phyloP scores from a whole-genome alignment of 2,888 invertebrate genomes.

The Dascillus cervinus region DNA sequence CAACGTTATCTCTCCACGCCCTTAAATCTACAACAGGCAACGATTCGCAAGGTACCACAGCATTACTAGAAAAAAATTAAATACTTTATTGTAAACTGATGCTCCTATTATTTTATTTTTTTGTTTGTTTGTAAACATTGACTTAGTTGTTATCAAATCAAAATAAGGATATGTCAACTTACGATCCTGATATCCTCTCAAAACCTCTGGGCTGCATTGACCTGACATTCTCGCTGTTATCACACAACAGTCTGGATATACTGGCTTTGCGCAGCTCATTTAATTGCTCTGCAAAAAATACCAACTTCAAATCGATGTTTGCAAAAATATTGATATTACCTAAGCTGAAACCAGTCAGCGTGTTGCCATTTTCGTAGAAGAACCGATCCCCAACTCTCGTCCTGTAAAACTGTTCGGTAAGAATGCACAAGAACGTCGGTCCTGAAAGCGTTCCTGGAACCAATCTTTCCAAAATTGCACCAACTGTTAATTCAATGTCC shows the following conservation, averaged over 20 bases:
- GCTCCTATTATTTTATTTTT: no score
- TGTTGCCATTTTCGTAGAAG: conserved; percentile 69
- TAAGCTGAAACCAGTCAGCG: conserved; percentile 55
- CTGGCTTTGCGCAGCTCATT: conserved; percentile 68
- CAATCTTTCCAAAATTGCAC: conserved; percentile 69
- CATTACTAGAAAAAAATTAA: conserved; percentile 48
- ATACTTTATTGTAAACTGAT: no score
- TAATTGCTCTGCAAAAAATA: conserved; percentile 55
- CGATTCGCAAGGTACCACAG: conserved; percentile 49
- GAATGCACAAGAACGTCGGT: conserved; percentile 81
- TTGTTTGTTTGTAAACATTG: conserved; percentile 1
- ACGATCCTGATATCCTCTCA: conserved; percentile 53
- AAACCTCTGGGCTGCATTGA: conserved; percentile 64
- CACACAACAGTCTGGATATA: conserved; percentile 71
- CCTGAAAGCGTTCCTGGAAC: conserved; percentile 73
- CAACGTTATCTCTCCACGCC: conserved; percentile 48
- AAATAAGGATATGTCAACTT: conserved; percentile 29
- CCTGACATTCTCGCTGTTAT: conserved; percentile 63
- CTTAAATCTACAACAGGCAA: conserved; percentile 55
- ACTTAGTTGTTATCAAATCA: no score
- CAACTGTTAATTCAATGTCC: conserved; percentile 83
- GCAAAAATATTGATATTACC: conserved; percentile 44
- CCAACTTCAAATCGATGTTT: not conserved
- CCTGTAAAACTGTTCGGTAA: conserved; percentile 80
- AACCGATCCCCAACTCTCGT: conserved; percentile 80